Evolutionary conservation across 2,888 invertebrate species (phyloP).

Genomic region (Chironomus riparius): DNA sequence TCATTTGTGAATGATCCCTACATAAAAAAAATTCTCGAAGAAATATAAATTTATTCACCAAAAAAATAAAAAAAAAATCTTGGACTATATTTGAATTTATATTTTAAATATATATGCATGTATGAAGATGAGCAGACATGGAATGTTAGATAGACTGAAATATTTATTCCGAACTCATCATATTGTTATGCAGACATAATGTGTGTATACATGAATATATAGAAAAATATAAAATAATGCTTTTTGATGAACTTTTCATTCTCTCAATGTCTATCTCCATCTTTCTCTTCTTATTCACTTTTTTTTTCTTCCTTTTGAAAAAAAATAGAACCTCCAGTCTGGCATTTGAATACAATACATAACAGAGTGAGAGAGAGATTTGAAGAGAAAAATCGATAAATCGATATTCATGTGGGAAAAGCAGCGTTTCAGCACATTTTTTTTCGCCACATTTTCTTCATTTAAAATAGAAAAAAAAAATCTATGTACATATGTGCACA

Average conservation of each 20-base stretch:
- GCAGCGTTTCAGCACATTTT: conserved; percentile 12
- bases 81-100: conserved; percentile 10
- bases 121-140: neutral
- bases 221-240: conserved; percentile 4
- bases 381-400: conserved; percentile 14
- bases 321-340: neutral
- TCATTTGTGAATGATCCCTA: no score
- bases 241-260: conserved; percentile 6
- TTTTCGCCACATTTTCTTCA: neutral
- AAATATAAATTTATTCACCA: no score
- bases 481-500: neutral
- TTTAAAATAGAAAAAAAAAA: neutral
- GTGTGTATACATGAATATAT: no score
- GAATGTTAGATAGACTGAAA: neutral
- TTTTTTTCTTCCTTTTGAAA: neutral
- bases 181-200: conserved; percentile 12
- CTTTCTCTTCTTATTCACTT: neutral
- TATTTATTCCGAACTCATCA: conserved; percentile 1
- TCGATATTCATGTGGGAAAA: conserved; percentile 16
- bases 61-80: neutral
- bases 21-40: no score
- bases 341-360: conserved; percentile 4
- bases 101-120: neutral
- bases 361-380: neutral
- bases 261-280: no score